A percentile compares a stretch with the other conserved stretches of the same genome.
phyloP scores from a whole-genome alignment of 2,797 vertebrate genomes.

The Sebastes paucispinis region DNA sequence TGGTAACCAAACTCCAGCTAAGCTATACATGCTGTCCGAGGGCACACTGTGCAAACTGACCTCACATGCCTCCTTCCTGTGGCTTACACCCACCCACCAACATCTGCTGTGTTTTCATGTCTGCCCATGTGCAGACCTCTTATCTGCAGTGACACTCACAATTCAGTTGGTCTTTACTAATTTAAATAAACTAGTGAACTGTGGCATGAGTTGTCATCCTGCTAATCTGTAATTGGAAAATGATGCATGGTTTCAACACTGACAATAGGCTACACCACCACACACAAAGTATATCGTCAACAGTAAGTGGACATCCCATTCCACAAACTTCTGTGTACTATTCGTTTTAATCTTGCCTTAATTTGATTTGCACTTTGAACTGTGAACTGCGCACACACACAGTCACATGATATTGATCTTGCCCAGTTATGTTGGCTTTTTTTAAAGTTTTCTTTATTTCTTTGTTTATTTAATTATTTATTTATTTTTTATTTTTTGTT shows the following conservation, averaged over 20 bases:
- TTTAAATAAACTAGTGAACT: conserved; percentile 23
- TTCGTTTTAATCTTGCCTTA: too few species aligned
- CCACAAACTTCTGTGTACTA: not conserved
- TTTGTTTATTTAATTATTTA: too few species aligned
- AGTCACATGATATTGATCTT: too few species aligned
- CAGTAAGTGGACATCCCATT: not conserved
- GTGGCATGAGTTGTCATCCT: conserved; percentile 4
- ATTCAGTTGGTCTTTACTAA: conserved; percentile 7
- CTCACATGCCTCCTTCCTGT: not conserved
- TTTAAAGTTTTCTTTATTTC: too few species aligned
- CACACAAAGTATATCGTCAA: not conserved
- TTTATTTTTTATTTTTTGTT: too few species aligned
- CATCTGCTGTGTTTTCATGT: conserved; percentile 2
- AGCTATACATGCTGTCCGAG: not conserved
- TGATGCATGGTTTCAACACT: not conserved
- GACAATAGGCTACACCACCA: not conserved
- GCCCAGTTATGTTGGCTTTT: too few species aligned
- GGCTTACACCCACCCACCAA: too few species aligned
- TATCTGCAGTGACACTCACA: not conserved
- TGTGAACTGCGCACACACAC: too few species aligned
- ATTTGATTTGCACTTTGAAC: too few species aligned
- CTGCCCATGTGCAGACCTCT: not conserved
- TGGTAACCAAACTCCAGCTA: not conserved
- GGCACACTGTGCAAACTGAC: not conserved
- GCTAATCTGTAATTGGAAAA: conserved; percentile 27